phyloP scores from a whole-genome alignment of 2,888 invertebrate species.

The Microchrysa polita region DNA sequence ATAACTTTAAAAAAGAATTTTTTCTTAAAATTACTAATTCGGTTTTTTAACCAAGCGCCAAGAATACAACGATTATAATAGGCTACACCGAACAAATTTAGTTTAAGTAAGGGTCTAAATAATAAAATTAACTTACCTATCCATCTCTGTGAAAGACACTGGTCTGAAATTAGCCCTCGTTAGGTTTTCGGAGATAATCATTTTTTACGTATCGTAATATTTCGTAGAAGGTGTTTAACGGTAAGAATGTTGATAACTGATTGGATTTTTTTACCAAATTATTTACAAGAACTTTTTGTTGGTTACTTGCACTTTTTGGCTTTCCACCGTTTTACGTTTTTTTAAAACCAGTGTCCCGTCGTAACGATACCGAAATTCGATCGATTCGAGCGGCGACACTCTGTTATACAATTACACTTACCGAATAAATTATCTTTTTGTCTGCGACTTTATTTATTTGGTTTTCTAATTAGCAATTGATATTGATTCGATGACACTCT shows the following conservation, averaged over 20 bases:
- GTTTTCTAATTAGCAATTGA: background rate
- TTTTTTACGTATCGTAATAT: background rate
- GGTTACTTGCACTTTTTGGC: background rate
- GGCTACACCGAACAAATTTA: too few relatives aligned
- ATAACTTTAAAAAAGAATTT: too few relatives aligned
- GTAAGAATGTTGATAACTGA: background rate
- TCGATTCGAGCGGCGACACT: background rate
- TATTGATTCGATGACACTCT: too few relatives aligned
- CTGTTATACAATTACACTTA: conserved; percentile 1
- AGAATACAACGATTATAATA: too few relatives aligned
- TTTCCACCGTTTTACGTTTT: too few relatives aligned
- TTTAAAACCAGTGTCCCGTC: background rate
- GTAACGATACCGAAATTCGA: background rate
- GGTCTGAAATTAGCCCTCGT: background rate
- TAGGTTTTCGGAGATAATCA: background rate
- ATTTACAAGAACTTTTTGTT: background rate
- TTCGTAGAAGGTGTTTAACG: background rate
- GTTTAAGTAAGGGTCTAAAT: too few relatives aligned
- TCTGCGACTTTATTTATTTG: background rate
- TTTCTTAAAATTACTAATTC: too few relatives aligned
- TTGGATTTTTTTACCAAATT: background rate
- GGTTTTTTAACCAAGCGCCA: too few relatives aligned
- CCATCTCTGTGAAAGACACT: background rate
- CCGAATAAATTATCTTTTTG: background rate
- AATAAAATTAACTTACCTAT: too few relatives aligned